Base-by-base conservation (phyloP, 2,888 invertebrate species). In the Rhorus exstirpatorius region DNA sequence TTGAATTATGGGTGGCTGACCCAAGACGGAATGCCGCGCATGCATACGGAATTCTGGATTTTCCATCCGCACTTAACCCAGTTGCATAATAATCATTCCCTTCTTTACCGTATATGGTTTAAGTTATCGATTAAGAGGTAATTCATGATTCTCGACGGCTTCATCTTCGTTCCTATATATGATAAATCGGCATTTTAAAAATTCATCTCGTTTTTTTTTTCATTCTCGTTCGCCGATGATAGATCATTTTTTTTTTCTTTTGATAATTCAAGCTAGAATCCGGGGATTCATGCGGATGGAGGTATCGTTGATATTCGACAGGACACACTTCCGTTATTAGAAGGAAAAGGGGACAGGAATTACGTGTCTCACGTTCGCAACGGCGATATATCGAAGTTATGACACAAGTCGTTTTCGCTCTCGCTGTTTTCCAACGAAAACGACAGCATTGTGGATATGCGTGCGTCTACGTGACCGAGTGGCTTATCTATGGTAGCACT, bases 321-420 rank as follows among this genome's bases (percentile, higher is more conserved):
- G 12, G n/a, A 19, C 31, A 17, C 10, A 14, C 6, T n/a, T 19
- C 17, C 10, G n/a, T 10, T 14, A 31, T 4, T n/a, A 10, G 60
- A 61, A 17, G 31, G 4, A 41, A 35, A 44, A 26, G 31, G 41
- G 24, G 3, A 26, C 26, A 17, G 26, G n/a, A 65, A 19, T 58
- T 51, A 71, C 12, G 60, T 67, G 49, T 60, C 51, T 77, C 67
- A 51, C 72, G 81, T 72, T 70, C 46, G 41, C 46, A 63, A 55
- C 19, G 61, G 63, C 38, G 26, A 78, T 78, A 78, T 78, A 78
- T 44, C 14, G 21, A 63, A 81, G 51, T 70, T 82, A 75, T 75
- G 61, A 31, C 51, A 65, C 49, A 41, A 31, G 65, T 51, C 63
- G 53, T 82, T 44, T 44, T 63, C 31, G 17, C 31, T 53, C 19